Conservation (phyloP, 2,888 invertebrate genomes). For the Euphydryas editha region DNA sequence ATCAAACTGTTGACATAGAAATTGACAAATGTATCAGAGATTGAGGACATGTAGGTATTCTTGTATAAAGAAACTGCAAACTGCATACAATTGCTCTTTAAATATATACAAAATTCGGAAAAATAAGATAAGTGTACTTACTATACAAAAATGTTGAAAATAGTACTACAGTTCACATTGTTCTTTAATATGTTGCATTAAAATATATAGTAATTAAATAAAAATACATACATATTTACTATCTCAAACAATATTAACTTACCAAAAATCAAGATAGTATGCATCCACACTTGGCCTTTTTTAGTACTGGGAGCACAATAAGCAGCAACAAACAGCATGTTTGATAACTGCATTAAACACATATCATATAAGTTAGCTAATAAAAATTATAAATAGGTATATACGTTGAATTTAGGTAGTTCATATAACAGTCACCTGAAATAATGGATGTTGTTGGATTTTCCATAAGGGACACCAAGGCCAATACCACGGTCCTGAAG, state of each 20-base stretch:
- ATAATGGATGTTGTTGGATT: conserved; percentile 87
- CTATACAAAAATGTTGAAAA: too few species aligned
- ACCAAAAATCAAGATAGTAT: conserved; percentile 91
- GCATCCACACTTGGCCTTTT: conserved; percentile 92
- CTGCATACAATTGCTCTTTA: too few species aligned
- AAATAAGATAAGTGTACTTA: too few species aligned
- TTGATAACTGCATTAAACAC: conserved; percentile 87
- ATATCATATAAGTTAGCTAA: not conserved
- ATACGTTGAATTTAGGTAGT: not conserved
- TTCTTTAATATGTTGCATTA: too few species aligned
- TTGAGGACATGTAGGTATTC: too few species aligned
- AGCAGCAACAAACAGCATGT: conserved; percentile 90
- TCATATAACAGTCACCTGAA: conserved; percentile 74
- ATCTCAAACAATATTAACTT: conserved; percentile 50
- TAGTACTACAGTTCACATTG: too few species aligned
- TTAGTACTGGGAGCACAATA: conserved; percentile 91
- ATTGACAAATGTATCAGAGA: too few species aligned
- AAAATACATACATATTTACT: too few species aligned
- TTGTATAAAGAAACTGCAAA: too few species aligned
- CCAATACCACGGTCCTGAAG: conserved; percentile 84
- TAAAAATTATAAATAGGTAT: not conserved
- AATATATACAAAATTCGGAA: too few species aligned
- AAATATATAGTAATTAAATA: too few species aligned
- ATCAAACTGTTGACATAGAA: too few species aligned
- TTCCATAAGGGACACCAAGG: conserved; percentile 90